Conservation (phyloP, 2,797 vertebrate species). For the Arnoldichthys spilopterus region DNA sequence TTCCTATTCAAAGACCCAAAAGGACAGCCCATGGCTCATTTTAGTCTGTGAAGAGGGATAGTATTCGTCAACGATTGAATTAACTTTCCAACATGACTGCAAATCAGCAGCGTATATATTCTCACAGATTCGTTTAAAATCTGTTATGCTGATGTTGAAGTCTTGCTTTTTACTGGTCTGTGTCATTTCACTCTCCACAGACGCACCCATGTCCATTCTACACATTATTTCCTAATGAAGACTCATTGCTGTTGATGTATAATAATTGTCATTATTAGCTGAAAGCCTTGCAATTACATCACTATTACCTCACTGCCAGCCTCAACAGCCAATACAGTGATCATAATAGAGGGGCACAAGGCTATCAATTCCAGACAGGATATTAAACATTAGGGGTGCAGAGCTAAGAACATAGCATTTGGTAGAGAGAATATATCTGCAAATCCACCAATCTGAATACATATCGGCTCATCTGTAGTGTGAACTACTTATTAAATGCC, state of each 20-base stretch:
- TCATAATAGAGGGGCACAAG: slow-evolving; percentile 11
- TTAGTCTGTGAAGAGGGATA: not conserved
- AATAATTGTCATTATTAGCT: slow-evolving; percentile 49
- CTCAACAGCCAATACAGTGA: slow-evolving; percentile 41
- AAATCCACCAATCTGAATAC: slow-evolving; percentile 42
- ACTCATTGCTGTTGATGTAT: slow-evolving; percentile 27
- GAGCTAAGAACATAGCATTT: slow-evolving; percentile 11
- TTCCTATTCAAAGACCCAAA: not conserved
- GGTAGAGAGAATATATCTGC: slow-evolving; percentile 15
- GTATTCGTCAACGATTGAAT: no score
- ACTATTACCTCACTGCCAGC: slow-evolving; percentile 47
- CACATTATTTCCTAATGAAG: slow-evolving; percentile 35
- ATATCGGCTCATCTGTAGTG: slow-evolving; percentile 33
- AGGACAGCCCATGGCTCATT: not conserved
- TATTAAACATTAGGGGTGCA: slow-evolving; percentile 48
- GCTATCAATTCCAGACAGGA: slow-evolving; percentile 49
- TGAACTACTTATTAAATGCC: slow-evolving; percentile 16
- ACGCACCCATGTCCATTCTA: slow-evolving; percentile 14
- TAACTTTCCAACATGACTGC: not conserved
- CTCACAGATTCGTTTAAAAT: no score
- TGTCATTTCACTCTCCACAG: slow-evolving; percentile 6
- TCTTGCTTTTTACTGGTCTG: not conserved
- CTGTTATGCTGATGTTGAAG: not conserved
- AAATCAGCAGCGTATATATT: not conserved
- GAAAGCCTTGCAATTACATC: slow-evolving; percentile 50